phyloP scores from a whole-genome alignment of 2,888 invertebrate species.

The Parascotia fuliginaria region DNA sequence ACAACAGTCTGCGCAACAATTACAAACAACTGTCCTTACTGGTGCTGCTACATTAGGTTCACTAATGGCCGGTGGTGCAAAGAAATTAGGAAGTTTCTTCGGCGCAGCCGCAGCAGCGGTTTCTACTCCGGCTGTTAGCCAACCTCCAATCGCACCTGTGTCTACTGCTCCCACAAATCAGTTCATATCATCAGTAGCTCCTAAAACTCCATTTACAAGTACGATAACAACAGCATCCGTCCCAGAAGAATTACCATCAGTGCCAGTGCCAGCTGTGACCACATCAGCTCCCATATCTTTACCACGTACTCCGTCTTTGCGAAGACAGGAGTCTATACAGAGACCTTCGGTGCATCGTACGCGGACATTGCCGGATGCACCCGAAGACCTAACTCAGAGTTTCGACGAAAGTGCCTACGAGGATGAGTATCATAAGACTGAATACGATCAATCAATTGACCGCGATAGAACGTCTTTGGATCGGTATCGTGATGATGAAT shows the following conservation, averaged over 20 bases:
- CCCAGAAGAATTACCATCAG: conserved; percentile 70
- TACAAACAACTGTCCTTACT: conserved; percentile 74
- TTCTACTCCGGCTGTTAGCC: conserved; percentile 62
- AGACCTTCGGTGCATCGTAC: conserved; percentile 79
- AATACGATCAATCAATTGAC: conserved; percentile 76
- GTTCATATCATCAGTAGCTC: conserved; percentile 59
- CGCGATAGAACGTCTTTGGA: conserved; percentile 75
- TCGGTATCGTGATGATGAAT: conserved; percentile 77
- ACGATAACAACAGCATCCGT: conserved; percentile 73
- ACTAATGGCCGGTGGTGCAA: conserved; percentile 81
- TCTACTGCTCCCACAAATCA: conserved; percentile 56
- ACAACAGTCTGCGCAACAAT: conserved; percentile 71
- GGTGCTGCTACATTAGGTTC: conserved; percentile 82
- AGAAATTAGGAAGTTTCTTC: conserved; percentile 80
- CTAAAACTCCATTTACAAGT: conserved; percentile 68
- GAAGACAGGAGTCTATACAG: conserved; percentile 82
- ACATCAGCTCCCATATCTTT: conserved; percentile 67
- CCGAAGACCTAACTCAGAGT: conserved; percentile 74
- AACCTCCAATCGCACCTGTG: conserved; percentile 50
- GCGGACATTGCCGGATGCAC: conserved; percentile 79
- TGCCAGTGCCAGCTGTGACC: conserved; percentile 67
- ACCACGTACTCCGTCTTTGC: conserved; percentile 76
- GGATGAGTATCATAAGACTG: conserved; percentile 83
- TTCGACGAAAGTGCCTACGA: conserved; percentile 85
- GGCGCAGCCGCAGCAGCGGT: conserved; percentile 82